Evolutionary conservation across 1,140 invertebrate genomes (phyloP).

Genomic region (Copidosoma floridanum): DNA sequence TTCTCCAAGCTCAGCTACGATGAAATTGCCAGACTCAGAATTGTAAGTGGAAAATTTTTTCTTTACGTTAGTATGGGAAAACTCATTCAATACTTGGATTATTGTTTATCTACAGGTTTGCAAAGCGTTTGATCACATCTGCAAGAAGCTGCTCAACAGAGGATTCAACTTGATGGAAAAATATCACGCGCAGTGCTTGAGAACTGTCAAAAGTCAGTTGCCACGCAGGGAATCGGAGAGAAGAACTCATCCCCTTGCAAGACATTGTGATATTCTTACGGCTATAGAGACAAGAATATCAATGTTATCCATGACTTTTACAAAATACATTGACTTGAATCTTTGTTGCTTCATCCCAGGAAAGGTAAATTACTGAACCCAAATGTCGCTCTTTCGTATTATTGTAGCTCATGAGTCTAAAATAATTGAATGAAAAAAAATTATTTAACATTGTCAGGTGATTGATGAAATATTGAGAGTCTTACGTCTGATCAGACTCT

Average conservation of each 20-base stretch:
- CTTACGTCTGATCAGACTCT: conserved; percentile 66
- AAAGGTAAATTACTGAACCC: conserved; percentile 65
- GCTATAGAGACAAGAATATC: conserved; percentile 89
- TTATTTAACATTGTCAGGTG: conserved; percentile 64
- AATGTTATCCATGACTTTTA: conserved; percentile 89
- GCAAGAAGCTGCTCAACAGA: conserved; percentile 73
- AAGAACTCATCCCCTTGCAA: conserved; percentile 75
- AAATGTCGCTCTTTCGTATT: neutral
- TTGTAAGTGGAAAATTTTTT: conserved; percentile 67
- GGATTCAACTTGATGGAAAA: conserved; percentile 80
- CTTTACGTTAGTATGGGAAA: neutral
- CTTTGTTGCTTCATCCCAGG: conserved; percentile 92
- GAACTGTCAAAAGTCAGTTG: conserved; percentile 76
- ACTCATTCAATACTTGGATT: too few species aligned
- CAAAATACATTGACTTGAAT: conserved; percentile 78
- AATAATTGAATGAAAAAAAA: too few species aligned
- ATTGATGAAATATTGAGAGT: conserved; percentile 84
- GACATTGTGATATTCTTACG: conserved; percentile 85
- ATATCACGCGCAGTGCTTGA: conserved; percentile 72
- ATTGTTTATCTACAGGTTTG: conserved; percentile 67
- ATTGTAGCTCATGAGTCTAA: too few species aligned
- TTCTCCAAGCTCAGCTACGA: conserved; percentile 76
- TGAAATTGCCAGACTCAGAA: conserved; percentile 75
- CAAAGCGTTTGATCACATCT: conserved; percentile 72
- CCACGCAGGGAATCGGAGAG: conserved; percentile 87